phyloP scores from a whole-genome alignment of 2,888 invertebrate species.

The Drosophila diplacantha region DNA sequence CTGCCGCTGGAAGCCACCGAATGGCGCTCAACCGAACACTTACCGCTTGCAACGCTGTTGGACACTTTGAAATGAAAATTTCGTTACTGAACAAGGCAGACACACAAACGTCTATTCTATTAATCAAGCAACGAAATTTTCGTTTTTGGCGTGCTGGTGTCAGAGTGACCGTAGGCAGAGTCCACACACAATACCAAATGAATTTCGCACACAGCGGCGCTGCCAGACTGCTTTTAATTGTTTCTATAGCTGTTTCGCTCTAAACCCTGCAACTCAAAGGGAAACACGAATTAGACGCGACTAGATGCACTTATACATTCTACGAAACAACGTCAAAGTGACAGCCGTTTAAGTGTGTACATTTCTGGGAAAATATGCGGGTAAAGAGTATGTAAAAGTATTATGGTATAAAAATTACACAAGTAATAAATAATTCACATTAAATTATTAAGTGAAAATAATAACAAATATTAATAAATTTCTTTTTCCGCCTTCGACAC shows the following conservation, averaged over 20 bases:
- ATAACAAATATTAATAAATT: too few species aligned
- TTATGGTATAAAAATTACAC: too few species aligned
- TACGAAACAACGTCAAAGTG: neutral
- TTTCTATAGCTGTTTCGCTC: neutral
- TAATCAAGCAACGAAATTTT: neutral
- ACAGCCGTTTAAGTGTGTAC: neutral
- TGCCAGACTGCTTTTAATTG: neutral
- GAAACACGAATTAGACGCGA: neutral
- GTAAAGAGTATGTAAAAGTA: too few species aligned
- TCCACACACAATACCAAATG: neutral
- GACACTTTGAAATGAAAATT: too few species aligned
- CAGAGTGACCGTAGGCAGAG: slow-evolving; percentile 2
- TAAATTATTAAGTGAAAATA: too few species aligned
- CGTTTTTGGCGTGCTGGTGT: slow-evolving; percentile 16
- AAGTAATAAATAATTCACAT: too few species aligned
- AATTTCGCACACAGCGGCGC: neutral
- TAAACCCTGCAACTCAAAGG: neutral
- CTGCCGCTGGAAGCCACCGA: neutral
- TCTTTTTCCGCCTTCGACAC: neutral
- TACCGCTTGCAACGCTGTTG: neutral
- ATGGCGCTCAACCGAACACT: neutral
- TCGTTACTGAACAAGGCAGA: too few species aligned
- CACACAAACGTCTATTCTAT: too few species aligned
- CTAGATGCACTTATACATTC: neutral
- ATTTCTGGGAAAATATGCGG: neutral